Percentiles rank a stretch among this genome's conserved stretches.
Evolutionary conservation across 2,888 invertebrate species (phyloP).

Genomic region (Cantharis rustica): DNA sequence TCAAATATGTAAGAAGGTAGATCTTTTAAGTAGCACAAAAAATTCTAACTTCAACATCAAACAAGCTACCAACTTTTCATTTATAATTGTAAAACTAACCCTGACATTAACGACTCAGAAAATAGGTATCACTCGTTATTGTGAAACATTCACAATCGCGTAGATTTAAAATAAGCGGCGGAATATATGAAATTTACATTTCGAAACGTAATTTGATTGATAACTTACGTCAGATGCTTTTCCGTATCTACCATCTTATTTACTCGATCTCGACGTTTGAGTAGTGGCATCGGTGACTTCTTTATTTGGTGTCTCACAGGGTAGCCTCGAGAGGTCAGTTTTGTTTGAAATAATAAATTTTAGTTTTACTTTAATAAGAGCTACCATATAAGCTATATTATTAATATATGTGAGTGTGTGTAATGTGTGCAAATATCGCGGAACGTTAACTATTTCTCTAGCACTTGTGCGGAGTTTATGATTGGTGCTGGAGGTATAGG

Average conservation of each 20-base stretch:
- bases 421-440: constrained; percentile 29
- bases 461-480: constrained; percentile 43
- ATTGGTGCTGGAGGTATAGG: constrained; percentile 42
- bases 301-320: neutral
- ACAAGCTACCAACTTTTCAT: neutral
- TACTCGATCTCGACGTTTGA: neutral
- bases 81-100: neutral
- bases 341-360: neutral
- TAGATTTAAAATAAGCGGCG: neutral
- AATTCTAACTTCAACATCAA: neutral
- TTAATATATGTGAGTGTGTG: neutral
- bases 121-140: neutral
- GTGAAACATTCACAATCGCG: neutral
- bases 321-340: neutral
- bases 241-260: neutral
- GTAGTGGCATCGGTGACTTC: neutral
- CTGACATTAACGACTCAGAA: neutral
- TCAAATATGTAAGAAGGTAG: neutral
- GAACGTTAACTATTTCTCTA: constrained; percentile 44
- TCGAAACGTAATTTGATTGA: neutral
- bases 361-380: neutral
- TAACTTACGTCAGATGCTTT: neutral
- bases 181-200: neutral
- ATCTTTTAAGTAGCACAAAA: neutral
- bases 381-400: neutral